Percentiles rank a stretch among this genome's conserved stretches.
Conservation (phyloP, 53 echinoderm and acorn worm species). For the Echinometra lucunter region DNA sequence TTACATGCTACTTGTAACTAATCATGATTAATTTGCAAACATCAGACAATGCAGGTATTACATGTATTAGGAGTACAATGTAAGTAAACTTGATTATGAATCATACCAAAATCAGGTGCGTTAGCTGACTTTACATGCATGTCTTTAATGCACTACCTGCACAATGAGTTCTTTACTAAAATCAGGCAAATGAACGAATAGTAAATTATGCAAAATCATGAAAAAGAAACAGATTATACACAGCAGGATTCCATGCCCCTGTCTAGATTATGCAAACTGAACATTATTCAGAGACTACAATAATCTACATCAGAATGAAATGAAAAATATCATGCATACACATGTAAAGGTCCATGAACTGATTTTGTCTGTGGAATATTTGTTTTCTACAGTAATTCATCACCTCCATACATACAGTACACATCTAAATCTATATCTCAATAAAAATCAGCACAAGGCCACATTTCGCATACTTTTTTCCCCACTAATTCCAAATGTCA, state of each 20-base stretch:
- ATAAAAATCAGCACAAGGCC: no score
- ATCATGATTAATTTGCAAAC: no score
- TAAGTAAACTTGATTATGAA: no score
- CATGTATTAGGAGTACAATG: no score
- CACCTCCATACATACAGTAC: background rate
- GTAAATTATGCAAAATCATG: no score
- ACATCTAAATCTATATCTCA: background rate
- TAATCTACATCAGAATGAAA: background rate
- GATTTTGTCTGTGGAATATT: background rate
- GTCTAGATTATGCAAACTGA: no score
- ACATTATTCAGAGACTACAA: background rate
- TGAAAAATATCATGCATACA: background rate
- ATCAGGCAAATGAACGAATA: background rate
- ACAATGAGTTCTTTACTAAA: background rate
- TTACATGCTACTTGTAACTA: background rate
- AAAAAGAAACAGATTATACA: background rate
- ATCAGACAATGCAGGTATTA: no score
- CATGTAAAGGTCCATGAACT: no score
- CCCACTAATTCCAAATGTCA: background rate
- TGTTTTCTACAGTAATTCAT: background rate
- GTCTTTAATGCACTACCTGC: background rate
- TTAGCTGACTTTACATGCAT: slow-evolving; percentile 9
- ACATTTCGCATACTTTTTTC: background rate
- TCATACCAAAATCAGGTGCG: background rate
- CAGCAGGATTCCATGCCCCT: background rate